Evolutionary conservation across 2,797 vertebrate genomes (phyloP).

Genomic region (Myotis myotis): DNA sequence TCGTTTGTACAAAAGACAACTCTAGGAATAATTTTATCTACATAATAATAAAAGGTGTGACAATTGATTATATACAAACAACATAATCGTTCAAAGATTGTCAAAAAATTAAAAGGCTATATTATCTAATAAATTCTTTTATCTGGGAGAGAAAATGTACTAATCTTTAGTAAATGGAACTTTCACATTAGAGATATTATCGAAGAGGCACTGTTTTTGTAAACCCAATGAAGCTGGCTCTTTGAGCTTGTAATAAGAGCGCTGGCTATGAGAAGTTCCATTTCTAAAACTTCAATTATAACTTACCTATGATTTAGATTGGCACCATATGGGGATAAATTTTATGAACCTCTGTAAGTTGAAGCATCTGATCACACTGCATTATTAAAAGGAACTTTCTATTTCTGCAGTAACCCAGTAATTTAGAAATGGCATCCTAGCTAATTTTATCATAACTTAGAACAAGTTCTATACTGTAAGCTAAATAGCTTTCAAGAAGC

Average conservation of each 20-base stretch:
- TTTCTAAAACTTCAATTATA: slow-evolving; percentile 42
- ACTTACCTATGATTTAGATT: neutral
- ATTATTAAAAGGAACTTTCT: slow-evolving; percentile 15
- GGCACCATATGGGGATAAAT: neutral
- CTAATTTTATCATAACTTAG: slow-evolving; percentile 31
- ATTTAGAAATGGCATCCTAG: slow-evolving; percentile 9
- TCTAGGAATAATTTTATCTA: slow-evolving; percentile 3
- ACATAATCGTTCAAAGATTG: slow-evolving; percentile 12
- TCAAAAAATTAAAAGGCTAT: slow-evolving; percentile 18
- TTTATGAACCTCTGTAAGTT: slow-evolving; percentile 10
- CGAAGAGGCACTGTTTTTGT: neutral
- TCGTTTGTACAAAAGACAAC: neutral
- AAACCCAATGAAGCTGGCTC: neutral
- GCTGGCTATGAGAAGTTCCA: neutral
- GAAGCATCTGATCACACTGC: slow-evolving; percentile 12
- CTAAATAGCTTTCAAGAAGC: neutral
- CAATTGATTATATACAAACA: neutral
- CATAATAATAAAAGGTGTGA: neutral
- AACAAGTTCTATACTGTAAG: slow-evolving; percentile 22
- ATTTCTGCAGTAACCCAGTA: neutral
- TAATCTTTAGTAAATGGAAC: slow-evolving; percentile 21
- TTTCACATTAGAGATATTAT: neutral
- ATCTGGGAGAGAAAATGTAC: neutral
- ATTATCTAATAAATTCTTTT: neutral
- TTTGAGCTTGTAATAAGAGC: neutral